Percentiles rank a stretch among this genome's conserved stretches.
phyloP scores from a whole-genome alignment of 1,140 invertebrate species.

The Lineus longissimus region DNA sequence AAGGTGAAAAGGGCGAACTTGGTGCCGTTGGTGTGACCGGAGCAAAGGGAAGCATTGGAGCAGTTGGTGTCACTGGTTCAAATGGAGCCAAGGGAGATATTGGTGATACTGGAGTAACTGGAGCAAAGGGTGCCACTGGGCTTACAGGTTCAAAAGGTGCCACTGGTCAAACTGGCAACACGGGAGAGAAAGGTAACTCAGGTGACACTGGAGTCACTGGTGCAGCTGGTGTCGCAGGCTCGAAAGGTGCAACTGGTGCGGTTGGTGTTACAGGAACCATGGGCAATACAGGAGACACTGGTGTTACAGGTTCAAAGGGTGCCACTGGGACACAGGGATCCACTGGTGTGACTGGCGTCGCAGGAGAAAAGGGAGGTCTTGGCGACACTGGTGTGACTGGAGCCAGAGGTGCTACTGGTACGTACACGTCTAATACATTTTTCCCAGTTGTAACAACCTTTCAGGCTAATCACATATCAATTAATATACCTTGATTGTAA shows the following conservation, averaged over 20 bases:
- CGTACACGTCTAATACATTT: too few species aligned
- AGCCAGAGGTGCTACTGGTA: too few species aligned
- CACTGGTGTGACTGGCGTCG: background rate
- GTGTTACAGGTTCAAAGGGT: too few species aligned
- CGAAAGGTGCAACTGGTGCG: background rate
- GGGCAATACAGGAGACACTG: background rate
- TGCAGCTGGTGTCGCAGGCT: background rate
- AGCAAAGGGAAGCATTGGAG: too few species aligned
- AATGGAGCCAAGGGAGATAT: conserved; percentile 26
- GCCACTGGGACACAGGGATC: background rate
- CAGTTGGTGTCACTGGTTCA: conserved; percentile 9
- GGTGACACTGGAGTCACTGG: background rate
- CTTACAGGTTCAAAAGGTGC: conserved; percentile 5
- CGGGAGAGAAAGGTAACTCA: conserved; percentile 5
- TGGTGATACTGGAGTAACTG: conserved; percentile 9
- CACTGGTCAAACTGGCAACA: conserved; percentile 6
- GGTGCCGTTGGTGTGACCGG: conserved; percentile 1
- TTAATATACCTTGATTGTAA: too few species aligned
- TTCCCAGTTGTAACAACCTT: too few species aligned
- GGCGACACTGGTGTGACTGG: background rate
- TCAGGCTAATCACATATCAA: too few species aligned
- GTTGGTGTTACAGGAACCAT: background rate
- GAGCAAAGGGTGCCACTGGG: background rate
- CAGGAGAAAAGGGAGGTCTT: background rate
- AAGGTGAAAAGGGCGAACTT: background rate